Evolutionary conservation across 2,888 invertebrate species (phyloP).

Genomic region (Pomacea canaliculata): DNA sequence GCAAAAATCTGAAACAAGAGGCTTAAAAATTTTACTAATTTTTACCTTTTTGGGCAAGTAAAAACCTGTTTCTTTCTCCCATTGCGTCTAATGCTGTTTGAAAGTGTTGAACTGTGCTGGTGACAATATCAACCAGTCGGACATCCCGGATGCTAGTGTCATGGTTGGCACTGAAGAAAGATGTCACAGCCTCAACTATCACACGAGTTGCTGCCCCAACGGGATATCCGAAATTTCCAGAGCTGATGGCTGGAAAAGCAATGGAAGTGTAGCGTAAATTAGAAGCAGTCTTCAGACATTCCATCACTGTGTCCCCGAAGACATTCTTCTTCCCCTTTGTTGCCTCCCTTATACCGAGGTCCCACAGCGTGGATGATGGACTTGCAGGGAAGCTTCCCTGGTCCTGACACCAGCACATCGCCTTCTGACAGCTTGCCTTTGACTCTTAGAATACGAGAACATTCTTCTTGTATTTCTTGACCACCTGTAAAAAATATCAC

Average conservation of each 20-base stretch:
- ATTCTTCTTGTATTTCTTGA: neutral
- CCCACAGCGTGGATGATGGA: constrained; percentile 42
- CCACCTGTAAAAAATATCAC: neutral
- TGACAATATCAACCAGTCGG: too few species aligned
- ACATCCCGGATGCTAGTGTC: too few species aligned
- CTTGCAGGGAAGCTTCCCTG: constrained; percentile 20
- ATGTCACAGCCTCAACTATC: neutral
- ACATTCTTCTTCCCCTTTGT: constrained; percentile 24
- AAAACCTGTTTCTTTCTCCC: too few species aligned
- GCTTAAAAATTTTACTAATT: too few species aligned
- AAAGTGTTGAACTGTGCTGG: too few species aligned
- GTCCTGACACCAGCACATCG: neutral
- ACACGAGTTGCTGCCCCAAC: neutral
- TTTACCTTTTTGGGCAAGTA: too few species aligned
- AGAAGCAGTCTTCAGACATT: neutral
- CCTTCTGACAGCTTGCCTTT: neutral
- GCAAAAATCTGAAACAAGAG: too few species aligned
- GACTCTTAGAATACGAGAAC: neutral
- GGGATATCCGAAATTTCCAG: constrained; percentile 35
- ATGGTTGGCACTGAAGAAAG: too few species aligned
- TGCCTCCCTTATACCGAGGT: constrained; percentile 34
- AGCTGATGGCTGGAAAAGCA: constrained; percentile 57
- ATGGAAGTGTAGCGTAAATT: constrained; percentile 33
- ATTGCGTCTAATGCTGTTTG: too few species aligned
- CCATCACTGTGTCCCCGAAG: constrained; percentile 38